Conservation (phyloP, 2,888 invertebrate species). For the Sphinx pinastri region DNA sequence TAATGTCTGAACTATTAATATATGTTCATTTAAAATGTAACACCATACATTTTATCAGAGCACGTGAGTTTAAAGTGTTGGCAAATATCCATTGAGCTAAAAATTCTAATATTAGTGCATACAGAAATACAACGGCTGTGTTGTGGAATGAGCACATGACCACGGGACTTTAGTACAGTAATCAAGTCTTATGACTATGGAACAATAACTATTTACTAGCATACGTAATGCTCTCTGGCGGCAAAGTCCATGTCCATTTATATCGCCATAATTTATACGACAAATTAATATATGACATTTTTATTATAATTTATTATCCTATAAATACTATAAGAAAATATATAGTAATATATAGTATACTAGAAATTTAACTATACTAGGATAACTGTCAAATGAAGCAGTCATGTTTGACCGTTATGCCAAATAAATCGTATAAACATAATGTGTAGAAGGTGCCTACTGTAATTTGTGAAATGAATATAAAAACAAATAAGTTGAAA, state of each 20-base stretch:
- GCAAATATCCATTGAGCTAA: conserved; percentile 75
- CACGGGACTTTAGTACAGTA: conserved; percentile 52
- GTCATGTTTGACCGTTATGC: too few species aligned
- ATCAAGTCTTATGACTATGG: conserved; percentile 47
- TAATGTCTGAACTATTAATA: conserved; percentile 32
- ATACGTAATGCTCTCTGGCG: not conserved
- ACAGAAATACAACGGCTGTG: conserved; percentile 72
- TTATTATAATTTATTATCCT: too few species aligned
- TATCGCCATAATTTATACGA: too few species aligned
- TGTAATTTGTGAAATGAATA: too few species aligned
- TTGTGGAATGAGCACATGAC: conserved; percentile 77
- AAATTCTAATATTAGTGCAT: conserved; percentile 78
- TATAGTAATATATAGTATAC: too few species aligned
- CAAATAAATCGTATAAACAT: too few species aligned
- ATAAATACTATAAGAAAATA: too few species aligned
- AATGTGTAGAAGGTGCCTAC: too few species aligned
- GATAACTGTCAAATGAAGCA: not conserved
- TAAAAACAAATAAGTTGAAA: too few species aligned
- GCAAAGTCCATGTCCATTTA: not conserved
- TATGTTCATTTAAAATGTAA: conserved; percentile 42
- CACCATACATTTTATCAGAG: conserved; percentile 55
- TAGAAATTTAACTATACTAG: not conserved
- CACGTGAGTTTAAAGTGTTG: conserved; percentile 65
- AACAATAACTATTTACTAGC: conserved; percentile 12
- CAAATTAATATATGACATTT: not conserved